These are phyloP conservation scores for Atlantisia rogersi DNA, from an alignment of 2,113 vertebrate genomes.

Conservation along the genomic window DNA sequence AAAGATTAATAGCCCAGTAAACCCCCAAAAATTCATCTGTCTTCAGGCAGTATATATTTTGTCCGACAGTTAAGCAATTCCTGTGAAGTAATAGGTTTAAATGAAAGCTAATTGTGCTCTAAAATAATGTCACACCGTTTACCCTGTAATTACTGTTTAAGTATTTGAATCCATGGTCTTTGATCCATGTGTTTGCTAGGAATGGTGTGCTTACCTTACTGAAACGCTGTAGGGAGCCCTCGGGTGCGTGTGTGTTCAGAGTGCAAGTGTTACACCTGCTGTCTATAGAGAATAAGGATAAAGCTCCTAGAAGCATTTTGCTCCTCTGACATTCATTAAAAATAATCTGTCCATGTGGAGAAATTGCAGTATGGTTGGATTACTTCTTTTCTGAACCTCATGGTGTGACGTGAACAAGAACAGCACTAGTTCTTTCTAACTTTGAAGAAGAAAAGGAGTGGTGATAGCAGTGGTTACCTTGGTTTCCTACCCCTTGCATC, in stretches of 20 bases:
- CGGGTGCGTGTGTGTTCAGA: rapidly evolving
- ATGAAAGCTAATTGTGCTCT: background rate
- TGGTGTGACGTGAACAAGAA: rapidly evolving
- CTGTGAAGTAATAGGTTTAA: background rate
- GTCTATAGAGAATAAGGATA: background rate
- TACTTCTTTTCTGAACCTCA: background rate
- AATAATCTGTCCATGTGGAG: background rate
- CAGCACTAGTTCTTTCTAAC: background rate
- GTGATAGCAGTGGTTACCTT: rapidly evolving
- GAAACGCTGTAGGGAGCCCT: background rate
- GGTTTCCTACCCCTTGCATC: rapidly evolving
- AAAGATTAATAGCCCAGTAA: background rate
- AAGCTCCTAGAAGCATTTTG: background rate
- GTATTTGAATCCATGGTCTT: background rate
- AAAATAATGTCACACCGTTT: background rate
- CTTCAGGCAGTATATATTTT: background rate
- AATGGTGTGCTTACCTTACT: background rate
- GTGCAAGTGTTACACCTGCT: rapidly evolving
- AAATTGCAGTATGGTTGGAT: background rate
- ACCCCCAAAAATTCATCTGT: background rate
- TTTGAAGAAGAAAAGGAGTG: background rate
- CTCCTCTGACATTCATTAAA: background rate
- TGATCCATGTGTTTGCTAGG: rapidly evolving
- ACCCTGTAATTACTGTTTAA: background rate
- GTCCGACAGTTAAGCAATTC: background rate